Evolutionary conservation across 2,113 vertebrate genomes (phyloP).

Genomic region (Myrmophylax atrothorax): DNA sequence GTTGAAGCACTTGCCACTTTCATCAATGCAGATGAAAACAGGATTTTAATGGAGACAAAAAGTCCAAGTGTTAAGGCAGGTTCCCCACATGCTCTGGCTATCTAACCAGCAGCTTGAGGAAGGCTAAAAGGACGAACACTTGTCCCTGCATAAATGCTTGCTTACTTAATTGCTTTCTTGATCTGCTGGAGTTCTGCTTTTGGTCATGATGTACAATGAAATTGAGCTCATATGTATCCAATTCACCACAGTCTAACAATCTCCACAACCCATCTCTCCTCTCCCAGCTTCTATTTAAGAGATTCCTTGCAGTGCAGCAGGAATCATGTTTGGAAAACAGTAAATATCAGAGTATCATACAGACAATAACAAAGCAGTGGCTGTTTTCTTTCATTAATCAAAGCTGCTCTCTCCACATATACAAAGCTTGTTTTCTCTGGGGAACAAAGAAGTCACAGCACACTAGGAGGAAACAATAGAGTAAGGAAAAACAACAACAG

Average conservation of each 20-base stretch:
- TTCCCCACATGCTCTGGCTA: neutral
- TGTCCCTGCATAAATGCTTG: neutral
- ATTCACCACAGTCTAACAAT: neutral
- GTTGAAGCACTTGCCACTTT: neutral
- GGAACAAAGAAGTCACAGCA: constrained; percentile 32
- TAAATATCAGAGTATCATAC: neutral
- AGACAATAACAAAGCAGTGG: constrained; percentile 5
- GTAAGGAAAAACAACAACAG: constrained; percentile 60
- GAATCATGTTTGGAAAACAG: neutral
- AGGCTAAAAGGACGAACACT: neutral
- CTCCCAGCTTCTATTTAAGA: neutral
- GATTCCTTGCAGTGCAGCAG: neutral
- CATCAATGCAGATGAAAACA: neutral
- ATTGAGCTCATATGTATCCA: neutral
- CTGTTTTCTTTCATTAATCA: constrained; percentile 57
- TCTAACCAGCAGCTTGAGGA: neutral
- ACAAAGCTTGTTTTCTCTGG: constrained; percentile 53
- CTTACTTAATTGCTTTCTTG: neutral
- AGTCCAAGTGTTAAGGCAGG: neutral
- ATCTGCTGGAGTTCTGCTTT: neutral
- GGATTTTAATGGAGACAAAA: neutral
- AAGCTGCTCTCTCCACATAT: neutral
- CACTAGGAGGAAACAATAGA: constrained; percentile 44
- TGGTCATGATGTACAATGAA: neutral
- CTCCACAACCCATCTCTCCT: neutral